Conservation (phyloP, 2,888 invertebrate species). For the Tachystola acroxantha region DNA sequence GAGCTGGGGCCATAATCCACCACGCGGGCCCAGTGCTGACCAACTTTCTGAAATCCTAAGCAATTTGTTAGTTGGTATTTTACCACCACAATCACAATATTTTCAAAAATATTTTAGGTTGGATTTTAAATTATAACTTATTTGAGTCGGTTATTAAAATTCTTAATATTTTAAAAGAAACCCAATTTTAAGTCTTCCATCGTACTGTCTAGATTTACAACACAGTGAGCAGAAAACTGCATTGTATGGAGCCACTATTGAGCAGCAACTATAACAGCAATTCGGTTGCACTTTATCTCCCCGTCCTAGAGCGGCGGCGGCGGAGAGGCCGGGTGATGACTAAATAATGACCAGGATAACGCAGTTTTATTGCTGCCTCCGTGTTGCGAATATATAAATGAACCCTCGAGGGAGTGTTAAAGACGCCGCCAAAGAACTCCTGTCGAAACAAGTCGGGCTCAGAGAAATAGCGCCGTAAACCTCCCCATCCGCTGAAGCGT, state of each 20-base stretch:
- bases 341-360: constrained; percentile 77
- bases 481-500: constrained; percentile 65
- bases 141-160: no score
- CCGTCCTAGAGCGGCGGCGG: constrained; percentile 10
- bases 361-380: constrained; percentile 74
- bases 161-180: no score
- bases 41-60: no score
- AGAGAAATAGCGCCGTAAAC: constrained; percentile 70
- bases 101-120: no score
- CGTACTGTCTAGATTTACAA: no score
- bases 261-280: constrained; percentile 30
- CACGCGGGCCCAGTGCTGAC: no score
- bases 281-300: constrained; percentile 69
- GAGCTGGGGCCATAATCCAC: no score
- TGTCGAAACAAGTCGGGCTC: constrained; percentile 70
- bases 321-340: constrained; percentile 65
- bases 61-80: no score
- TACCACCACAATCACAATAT: no score
- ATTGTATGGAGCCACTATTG: constrained; percentile 20
- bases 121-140: no score
- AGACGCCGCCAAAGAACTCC: constrained; percentile 72
- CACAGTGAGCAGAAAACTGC: constrained; percentile 45
- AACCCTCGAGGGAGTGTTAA: constrained; percentile 75
- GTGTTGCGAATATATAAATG: constrained; percentile 77
- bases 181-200: no score